Base-by-base conservation (phyloP, 2,888 invertebrate species). In the Sylvicola cinctus region DNA sequence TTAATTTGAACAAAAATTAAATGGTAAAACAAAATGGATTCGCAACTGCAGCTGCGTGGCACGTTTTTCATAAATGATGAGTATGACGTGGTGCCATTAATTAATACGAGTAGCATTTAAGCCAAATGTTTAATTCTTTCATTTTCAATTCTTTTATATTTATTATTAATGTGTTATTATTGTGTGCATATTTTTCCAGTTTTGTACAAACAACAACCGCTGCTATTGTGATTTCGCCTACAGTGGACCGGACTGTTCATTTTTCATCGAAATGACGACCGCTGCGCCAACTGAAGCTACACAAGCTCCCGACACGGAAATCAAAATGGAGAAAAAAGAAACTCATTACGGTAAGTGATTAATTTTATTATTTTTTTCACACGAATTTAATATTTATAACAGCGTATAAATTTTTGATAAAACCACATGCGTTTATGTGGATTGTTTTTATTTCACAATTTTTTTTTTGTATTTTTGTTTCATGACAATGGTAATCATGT, bases 171-270 rank as follows among this genome's bases (percentile, higher is more conserved):
- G n/a, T n/a, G 20, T 20, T 20, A 20, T 20, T 20, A 20, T 6
- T 6, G 20, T 8, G 8, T 6, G 8, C 20, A 20, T 31, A 38
- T 41, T 36, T 33, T 36, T 32, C 32, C 65, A 91, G 91, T 70
- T 75, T 38, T 96, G 95, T 58, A 87, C 93, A 11, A 93, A 90
- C 57, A 63, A 73, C 43, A 87, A 90, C 63, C 79, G 77, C 47
- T 96, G 96, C 58, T 81, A 79, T 52, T 96, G 96, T 63, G 66
- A 79, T 50, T 63, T 66, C 41, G 91, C 90, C 42, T 90, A 81
- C 83, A 73, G 73, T 31, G 87, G 87, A 30, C 66, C 75, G 17
- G 88, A 88, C 60, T 90, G 90, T 60, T 81, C 87, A 31, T 70
- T 77, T 45, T 68, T 69, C 47, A 70, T 76, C 48, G 71, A 74